Evolutionary conservation across 2,797 vertebrate genomes (phyloP), one percentile per base, ranked within the genome.

Genomic region (Leptoclinus maculatus): DNA sequence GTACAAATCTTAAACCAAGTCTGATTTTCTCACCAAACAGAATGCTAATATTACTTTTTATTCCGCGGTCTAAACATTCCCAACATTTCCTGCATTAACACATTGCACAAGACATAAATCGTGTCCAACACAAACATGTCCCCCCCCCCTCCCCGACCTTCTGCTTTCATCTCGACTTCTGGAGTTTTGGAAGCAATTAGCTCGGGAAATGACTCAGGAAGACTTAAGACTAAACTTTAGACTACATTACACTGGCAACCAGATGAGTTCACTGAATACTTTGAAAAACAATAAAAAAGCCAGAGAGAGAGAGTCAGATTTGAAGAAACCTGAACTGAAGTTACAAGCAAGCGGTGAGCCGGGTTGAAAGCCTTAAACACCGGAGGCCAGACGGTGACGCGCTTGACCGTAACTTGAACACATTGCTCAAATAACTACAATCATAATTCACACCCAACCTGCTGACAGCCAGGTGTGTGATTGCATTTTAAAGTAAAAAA

Each of bases 391-490:
- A 84, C 72, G 2, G 2, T 25, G 66, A 75, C 66, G 66, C n/a
- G 36, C 45, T 76, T 88, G 87, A 85, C 83, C 80, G 68, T 69
- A 76, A 84, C 80, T 72, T 86, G 76, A 88, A 81, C 86, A 86
- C 76, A 66, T 75, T 76, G 41, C 66, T 82, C 66, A 69, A 49
- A 54, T 56, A 76, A 81, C 78, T 65, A 11, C 3, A 19, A 77
- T 81, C 82, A 83, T 90, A 89, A 87, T 75, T 94, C 70, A 90
- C 41, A 78, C 5, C 6, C 16, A 39, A 27, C 47, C 36, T 21
- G 66, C 63, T 88, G 89, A 91, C 84, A 91, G 74, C 89, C 92
- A 91, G 90, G 87, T 93, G 84, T 82, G 80, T 82, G 66, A 75
- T 19, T 5, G n/a, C 62, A 59, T 66, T 51, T 76, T 63, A 78